Percentiles rank a stretch among this genome's conserved stretches.
These are phyloP conservation scores for Drosophila equinoxialis DNA, from an alignment of 1,140 invertebrate genomes.

Conservation along the genomic window DNA sequence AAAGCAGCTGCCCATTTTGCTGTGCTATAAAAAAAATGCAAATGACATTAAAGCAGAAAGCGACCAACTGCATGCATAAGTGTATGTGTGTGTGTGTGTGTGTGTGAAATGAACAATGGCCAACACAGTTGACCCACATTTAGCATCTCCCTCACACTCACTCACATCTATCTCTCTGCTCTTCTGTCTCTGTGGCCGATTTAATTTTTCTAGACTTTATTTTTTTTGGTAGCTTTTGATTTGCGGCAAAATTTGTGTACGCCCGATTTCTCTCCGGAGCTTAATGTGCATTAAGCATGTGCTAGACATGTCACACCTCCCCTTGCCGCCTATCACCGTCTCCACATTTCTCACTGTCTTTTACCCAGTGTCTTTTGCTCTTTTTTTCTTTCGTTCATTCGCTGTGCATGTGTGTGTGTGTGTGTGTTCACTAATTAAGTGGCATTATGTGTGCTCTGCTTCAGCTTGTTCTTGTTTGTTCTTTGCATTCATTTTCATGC, in stretches of 20 bases:
- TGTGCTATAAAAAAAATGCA: slow-evolving; percentile 55
- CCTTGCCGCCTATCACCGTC: neutral
- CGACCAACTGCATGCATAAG: slow-evolving; percentile 9
- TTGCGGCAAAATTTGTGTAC: slow-evolving; percentile 53
- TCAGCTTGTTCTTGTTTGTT: slow-evolving; percentile 21
- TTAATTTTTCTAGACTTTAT: slow-evolving; percentile 67
- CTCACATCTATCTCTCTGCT: neutral
- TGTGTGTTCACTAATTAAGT: slow-evolving; percentile 53
- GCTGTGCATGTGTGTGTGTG: slow-evolving; percentile 7
- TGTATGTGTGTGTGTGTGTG: slow-evolving; percentile 7
- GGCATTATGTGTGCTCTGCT: slow-evolving; percentile 43
- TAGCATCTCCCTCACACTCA: slow-evolving; percentile 10
- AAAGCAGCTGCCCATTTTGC: slow-evolving; percentile 55
- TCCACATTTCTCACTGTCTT: neutral
- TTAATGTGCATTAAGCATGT: slow-evolving; percentile 54
- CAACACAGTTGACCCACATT: slow-evolving; percentile 71
- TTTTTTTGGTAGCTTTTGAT: slow-evolving; percentile 62
- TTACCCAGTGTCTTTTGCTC: neutral
- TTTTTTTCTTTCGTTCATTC: neutral
- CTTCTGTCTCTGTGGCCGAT: slow-evolving; percentile 34
- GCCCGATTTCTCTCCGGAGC: slow-evolving; percentile 28
- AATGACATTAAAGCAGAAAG: slow-evolving; percentile 58
- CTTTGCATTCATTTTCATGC: slow-evolving; percentile 30
- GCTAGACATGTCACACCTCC: slow-evolving; percentile 4
- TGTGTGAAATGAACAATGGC: slow-evolving; percentile 50